Evolutionary conservation across 2,113 vertebrate species (phyloP).

Genomic region (Laticauda laticaudata): DNA sequence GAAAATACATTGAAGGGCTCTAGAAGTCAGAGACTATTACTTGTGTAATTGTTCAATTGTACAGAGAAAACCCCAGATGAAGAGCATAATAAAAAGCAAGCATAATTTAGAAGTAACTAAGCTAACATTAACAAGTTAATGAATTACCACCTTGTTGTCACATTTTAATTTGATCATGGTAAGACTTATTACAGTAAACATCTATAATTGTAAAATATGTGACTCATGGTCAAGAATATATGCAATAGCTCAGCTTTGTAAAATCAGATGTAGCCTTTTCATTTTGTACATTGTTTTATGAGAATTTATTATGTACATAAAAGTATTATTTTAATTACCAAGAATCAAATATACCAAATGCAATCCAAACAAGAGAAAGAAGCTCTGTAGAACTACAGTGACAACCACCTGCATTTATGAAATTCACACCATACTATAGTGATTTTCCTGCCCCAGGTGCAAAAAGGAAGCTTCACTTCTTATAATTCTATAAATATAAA

Average conservation of each 20-base stretch:
- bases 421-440: not conserved
- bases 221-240: not conserved
- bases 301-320: not conserved
- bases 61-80: not conserved
- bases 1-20: not conserved
- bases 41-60: not conserved
- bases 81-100: not conserved
- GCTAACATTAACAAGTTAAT: accelerated
- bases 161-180: not conserved
- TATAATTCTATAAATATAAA: not conserved
- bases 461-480: not conserved
- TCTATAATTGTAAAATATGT: not conserved
- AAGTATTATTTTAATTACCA: not conserved
- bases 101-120: constrained; percentile 14
- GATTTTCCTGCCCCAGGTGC: not conserved
- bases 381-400: not conserved
- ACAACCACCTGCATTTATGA: not conserved
- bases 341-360: not conserved
- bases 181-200: constrained; percentile 5
- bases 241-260: not conserved
- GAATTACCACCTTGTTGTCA: constrained; percentile 3
- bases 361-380: not conserved
- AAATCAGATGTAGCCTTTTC: not conserved
- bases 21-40: not conserved
- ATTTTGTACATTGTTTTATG: not conserved